Base-by-base conservation (phyloP, 2,113 vertebrate species). In the Cryptotis parvus region DNA sequence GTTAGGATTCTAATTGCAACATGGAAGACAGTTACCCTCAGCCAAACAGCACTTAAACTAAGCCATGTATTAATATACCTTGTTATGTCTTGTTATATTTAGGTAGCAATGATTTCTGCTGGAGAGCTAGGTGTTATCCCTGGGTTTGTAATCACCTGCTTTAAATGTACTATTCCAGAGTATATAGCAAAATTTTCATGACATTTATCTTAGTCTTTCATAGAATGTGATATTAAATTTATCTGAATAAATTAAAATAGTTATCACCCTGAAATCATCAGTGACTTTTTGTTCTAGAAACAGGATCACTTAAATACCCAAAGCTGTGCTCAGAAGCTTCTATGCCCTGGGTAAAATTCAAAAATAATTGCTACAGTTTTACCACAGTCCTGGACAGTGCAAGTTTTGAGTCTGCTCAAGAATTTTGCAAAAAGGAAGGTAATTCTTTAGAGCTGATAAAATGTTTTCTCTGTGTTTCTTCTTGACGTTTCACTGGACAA, bases 391-490 rank as follows among this genome's bases (percentile, higher is more conserved):
- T 99, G 45, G 94, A 98, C 82, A 98, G 98, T 93, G 97, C 94
- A 39, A 97, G 95, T 89, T 98, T 99, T 96, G 97, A 99, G 85
- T 97, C 99, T 87, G 98, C 99, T 4, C 97, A 98, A 90, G 97
- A 99, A 94, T 96, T 98, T 96, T 99, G 99, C 98, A 98, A 92
- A 97, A 98, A 97, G 69, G 98, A 98, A 98, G 98, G 99, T 99
- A 98, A 97, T 92, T 92, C 58, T 83, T 91, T 84, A 84, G 89
- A 90, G 66, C 80, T 88, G 63, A 63, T 95, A 87, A 90, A 86
- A 95, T 91, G 89, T 89, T 76, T 95, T 94, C 35, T 66, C 69
- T 81, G 39, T 86, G 5, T 33, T 93, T 22, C 58, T 91, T 89
- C 80, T 87, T 94, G 79, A 80, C 45, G 82, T 86, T 87, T 90